Evolutionary conservation across 2,888 invertebrate species (phyloP), one percentile per base, ranked within the genome.

Genomic region (Leucoma salicis): DNA sequence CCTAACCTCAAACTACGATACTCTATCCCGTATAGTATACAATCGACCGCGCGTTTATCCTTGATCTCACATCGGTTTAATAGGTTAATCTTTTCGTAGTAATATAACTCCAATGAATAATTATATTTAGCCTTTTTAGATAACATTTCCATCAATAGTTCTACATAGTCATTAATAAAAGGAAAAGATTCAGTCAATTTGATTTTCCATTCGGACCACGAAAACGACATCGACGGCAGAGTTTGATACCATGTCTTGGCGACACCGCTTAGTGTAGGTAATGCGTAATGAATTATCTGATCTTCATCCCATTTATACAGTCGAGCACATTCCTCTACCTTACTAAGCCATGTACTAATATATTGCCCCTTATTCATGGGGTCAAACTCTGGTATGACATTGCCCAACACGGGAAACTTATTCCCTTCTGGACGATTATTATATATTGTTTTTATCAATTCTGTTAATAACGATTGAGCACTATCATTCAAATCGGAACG

Each of bases 21-120:
- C 3, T 7, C 11, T 3, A 27, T 7, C 4, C 27, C 27, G 10
- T 27, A 11, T 7, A 27, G 10, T n/a, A 27, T 7, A 11, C 27
- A 27, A 27, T 27, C 27, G 3, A 27, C 5, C 3, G 27, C 27
- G 3, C 27, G 27, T n/a, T 27, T 27, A 3, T 13, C 27, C 27
- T 16, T 13, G n/a, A 55, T 55, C 5, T 46, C 39, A 25, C 51
- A 55, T 3, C 47, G 31, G 16, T 51, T 47, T 25, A 55, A 25
- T 8, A 48, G n/a, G 24, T 35, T 42, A 29, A 48, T 41, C 35
- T 53, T 49, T 15, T 53, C 43, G 35, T 47, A 52, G 34, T 39
- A 55, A 32, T 50, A 55, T 14, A 37, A 14, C 28, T 55, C 49
- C 27, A 55, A 38, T 3, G 42, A 40, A 1, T 54, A 50, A 2